Evolutionary conservation across 2,797 vertebrate species (phyloP).

Genomic region (Babyrousa celebensis): DNA sequence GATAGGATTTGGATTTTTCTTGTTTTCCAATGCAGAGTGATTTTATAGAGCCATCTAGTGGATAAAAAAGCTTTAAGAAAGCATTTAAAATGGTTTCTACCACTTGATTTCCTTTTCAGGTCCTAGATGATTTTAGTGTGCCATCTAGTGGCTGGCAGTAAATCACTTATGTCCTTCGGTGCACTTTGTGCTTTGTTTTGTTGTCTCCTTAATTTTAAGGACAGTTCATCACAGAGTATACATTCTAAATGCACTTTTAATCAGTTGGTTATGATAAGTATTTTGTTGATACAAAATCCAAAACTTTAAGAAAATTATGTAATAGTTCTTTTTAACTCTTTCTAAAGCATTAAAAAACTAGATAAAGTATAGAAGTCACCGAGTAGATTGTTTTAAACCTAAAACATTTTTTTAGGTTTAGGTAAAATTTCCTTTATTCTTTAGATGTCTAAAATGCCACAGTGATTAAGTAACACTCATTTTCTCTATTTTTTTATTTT

Average conservation of each 20-base stretch:
- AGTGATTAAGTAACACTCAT: not conserved
- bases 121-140: slow-evolving; percentile 73
- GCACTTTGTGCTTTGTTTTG: not conserved
- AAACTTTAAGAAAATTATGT: not conserved
- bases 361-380: not conserved
- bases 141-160: slow-evolving; percentile 87
- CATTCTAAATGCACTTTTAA: not conserved
- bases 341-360: slow-evolving; percentile 21
- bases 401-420: slow-evolving; percentile 18
- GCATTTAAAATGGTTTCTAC: fast-evolving
- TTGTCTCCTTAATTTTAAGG: not conserved
- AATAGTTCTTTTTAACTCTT: not conserved
- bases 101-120: slow-evolving; percentile 26
- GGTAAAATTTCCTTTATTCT: not conserved
- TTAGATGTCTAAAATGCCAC: not conserved
- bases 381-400: not conserved
- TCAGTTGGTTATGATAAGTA: not conserved
- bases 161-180: not conserved
- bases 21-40: slow-evolving; percentile 65
- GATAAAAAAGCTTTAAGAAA: slow-evolving; percentile 41
- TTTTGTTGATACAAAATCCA: not conserved
- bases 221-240: not conserved
- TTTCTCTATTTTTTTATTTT: slow-evolving; percentile 84
- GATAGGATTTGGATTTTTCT: slow-evolving; percentile 9
- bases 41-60: slow-evolving; percentile 86